These are phyloP conservation scores for Chrysogorgia sp. DNA, from an alignment of 92 coral and sea anemone species.

Conservation along the genomic window DNA sequence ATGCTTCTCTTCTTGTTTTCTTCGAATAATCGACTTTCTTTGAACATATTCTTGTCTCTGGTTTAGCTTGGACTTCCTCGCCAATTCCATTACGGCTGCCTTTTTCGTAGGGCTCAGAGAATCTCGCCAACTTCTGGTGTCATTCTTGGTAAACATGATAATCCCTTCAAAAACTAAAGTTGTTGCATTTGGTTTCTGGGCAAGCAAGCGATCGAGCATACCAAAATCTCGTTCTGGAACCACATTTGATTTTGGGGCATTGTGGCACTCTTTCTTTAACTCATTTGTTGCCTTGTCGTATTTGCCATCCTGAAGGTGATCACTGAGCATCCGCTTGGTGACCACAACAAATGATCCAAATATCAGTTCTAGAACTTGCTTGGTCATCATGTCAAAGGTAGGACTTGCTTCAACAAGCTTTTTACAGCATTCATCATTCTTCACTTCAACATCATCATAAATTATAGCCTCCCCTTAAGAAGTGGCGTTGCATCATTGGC, in stretches of 20 bases:
- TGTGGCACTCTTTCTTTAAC: constrained; percentile 6
- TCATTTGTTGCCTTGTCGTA: constrained; percentile 36
- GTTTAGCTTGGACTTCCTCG: constrained; percentile 10
- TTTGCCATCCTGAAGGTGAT: constrained; percentile 49
- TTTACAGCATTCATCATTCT: constrained; percentile 26
- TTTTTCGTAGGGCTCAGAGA: constrained; percentile 21
- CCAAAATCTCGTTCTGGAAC: constrained; percentile 40
- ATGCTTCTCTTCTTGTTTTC: constrained; percentile 37
- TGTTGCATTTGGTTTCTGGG: constrained; percentile 46
- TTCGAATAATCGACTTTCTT: constrained; percentile 24
- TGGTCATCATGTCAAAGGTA: constrained; percentile 37
- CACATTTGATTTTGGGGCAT: constrained; percentile 45
- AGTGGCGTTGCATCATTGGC: constrained; percentile 41
- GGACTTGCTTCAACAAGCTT: constrained; percentile 29
- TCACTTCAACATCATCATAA: constrained; percentile 25
- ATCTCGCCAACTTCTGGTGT: constrained; percentile 39
- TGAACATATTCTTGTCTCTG: constrained; percentile 36
- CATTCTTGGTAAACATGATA: constrained; percentile 33
- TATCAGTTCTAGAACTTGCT: constrained; percentile 44
- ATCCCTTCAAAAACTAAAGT: constrained; percentile 28
- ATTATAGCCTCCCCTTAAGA: constrained; percentile 29
- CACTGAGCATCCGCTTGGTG: constrained; percentile 40
- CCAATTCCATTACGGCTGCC: constrained; percentile 19
- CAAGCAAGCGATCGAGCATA: constrained; percentile 32
- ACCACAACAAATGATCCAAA: constrained; percentile 47